phyloP scores from a whole-genome alignment of 2,888 invertebrate species.

The Petrophora chlorosata region DNA sequence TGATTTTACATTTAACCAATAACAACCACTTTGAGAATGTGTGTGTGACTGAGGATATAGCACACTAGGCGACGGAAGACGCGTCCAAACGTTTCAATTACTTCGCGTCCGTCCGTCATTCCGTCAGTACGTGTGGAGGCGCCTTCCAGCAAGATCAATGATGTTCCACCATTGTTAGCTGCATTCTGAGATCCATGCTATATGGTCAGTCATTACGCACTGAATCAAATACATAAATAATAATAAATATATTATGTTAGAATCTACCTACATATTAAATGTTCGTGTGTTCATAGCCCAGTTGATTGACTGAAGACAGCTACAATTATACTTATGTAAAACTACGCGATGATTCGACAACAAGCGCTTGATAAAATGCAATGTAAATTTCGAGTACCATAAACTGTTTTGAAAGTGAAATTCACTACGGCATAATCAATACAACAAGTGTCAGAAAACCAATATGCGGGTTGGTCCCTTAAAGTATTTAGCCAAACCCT shows the following conservation, averaged over 20 bases:
- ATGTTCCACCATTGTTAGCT: slow-evolving; percentile 67
- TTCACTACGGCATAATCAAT: slow-evolving; percentile 50
- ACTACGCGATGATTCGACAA: slow-evolving; percentile 57
- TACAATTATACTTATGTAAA: slow-evolving; percentile 38
- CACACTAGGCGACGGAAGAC: slow-evolving; percentile 64
- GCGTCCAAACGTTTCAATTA: slow-evolving; percentile 42
- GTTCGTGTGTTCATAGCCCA: slow-evolving; percentile 77
- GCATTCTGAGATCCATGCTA: slow-evolving; percentile 83
- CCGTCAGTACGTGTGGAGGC: slow-evolving; percentile 42
- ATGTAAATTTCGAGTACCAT: slow-evolving; percentile 55
- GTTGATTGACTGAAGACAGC: slow-evolving; percentile 62
- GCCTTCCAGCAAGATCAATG: slow-evolving; percentile 53
- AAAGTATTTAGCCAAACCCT: slow-evolving; percentile 66
- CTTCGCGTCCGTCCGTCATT: too few relatives aligned
- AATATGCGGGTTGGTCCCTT: slow-evolving; percentile 78
- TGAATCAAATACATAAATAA: slow-evolving; percentile 71
- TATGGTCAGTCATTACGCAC: slow-evolving; percentile 78
- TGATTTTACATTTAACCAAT: slow-evolving; percentile 71
- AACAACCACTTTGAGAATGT: slow-evolving; percentile 77
- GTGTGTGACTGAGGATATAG: slow-evolving; percentile 74
- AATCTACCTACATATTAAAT: slow-evolving; percentile 61
- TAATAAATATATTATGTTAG: slow-evolving; percentile 65
- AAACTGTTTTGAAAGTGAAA: slow-evolving; percentile 46
- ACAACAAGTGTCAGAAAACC: slow-evolving; percentile 44
- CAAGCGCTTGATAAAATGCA: slow-evolving; percentile 66